Evolutionary conservation across 2,797 vertebrate genomes (phyloP), one percentile per base, ranked within the genome.

Genomic region (Poecile montanus): DNA sequence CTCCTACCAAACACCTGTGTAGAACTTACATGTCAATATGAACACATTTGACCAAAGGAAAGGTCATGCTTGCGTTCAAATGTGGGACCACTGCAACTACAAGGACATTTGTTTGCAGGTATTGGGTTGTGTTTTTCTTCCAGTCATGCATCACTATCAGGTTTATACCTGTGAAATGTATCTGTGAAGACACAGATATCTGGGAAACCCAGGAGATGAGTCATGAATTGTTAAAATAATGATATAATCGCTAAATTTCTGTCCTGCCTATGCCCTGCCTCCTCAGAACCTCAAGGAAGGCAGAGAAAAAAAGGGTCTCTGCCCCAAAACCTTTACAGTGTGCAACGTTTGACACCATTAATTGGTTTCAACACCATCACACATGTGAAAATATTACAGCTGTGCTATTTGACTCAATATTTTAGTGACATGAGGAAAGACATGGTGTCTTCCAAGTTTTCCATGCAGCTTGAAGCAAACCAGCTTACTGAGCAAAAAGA

Each of bases 401-500:
- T 68, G 25, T 60, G 32, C 8, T 10, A 2, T 53, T 57, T 38
- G 34, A 60, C 9, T 26, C 40, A 30, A 40, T 51, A 66, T 66
- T 85, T 75, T 58, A 85, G 27, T 19, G 62, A 25, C 16, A 30
- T 2, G 7, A 30, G 25, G 56, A 36, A 70, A 53, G 6, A 11
- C 10, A 17, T 7, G 9, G 19, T 30, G 18, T 26, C 23, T 91
- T 83, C 62, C 51, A 26, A 30, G 16, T 79, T 93, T 78, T 76
- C 63, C 4, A 3, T 40, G 29, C n/a, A 67, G 13, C 68, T 67
- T 61, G 65, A 87, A 87, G 48, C n/a, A 82, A 82, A 93, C 18
- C 15, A 63, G 29, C 63, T 94, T 19, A 51, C 77, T 74, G 47
- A 95, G 84, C 63, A 89, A 74, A 96, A 95, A 62, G 12, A 87